Base-by-base conservation (phyloP, 2,888 invertebrate species). In the Caenorhabditis angaria region DNA sequence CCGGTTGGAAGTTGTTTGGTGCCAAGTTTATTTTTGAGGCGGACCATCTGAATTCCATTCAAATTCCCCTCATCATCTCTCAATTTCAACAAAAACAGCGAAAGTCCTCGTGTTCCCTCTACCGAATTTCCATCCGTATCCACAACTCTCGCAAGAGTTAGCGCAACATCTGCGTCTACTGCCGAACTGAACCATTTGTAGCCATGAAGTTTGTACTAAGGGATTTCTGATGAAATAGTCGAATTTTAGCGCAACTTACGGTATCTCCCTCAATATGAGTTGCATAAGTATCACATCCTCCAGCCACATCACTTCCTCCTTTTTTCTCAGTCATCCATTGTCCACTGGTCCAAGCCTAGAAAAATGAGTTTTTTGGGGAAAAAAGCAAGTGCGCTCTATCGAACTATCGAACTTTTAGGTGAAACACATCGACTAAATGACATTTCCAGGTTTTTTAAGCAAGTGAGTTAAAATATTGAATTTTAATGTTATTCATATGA, bases 151-250 rank as follows among this genome's bases (percentile, higher is more conserved):
- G 90, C 91, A 67, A 91, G 83, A 1, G 90, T 90, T 63, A 91
- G 87, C 2, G 90, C 87, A 84, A 91, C 90, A 81, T 91, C 90
- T 4, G 90, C 88, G 85, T 91, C 91, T 12, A 90, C 90, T 18
- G 91, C 91, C 1, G 90, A 91, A 47, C 90, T 89, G 85, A 91
- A 91, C 90, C 90, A 91, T 83, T 91, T 91, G 87, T 90, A 91
- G 14, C 91, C 91, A 84, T 90, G 88, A 5, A 91, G 87, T 24
- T 80, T 87, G 81, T 80, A 82, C 78, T 82, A 60, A 66, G 14
- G 14, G 14, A 10, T 35, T 35, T 35, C 35, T 14, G 35, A 35
- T 35, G n/a, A 35, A 35, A 35, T 14, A 35, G 6, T 35, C 35
- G 35, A 35, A 35, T 10, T 10, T 10, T 14, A 35, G 14, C 62